A percentile compares a stretch with the other conserved stretches of the same genome.
These are phyloP conservation scores for Sanderia malayensis DNA, from an alignment of 30 jellyfish, hydroid and myxozoan genomes.

Conservation along the genomic window DNA sequence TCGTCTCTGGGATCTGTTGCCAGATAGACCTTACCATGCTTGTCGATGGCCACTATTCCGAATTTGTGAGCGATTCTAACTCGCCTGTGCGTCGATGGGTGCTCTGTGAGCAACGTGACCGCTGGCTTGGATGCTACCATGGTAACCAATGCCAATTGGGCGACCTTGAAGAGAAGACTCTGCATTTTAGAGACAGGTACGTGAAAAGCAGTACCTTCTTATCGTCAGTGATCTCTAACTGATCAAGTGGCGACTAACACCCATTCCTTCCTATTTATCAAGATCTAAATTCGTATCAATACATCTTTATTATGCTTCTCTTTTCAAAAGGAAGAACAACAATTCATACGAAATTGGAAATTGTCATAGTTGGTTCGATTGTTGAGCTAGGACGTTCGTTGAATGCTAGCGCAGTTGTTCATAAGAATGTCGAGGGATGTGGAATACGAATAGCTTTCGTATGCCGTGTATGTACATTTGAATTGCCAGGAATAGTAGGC, in stretches of 20 bases:
- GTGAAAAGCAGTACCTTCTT: neutral
- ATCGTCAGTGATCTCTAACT: neutral
- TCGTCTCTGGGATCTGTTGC: constrained; percentile 27
- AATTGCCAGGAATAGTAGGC: neutral
- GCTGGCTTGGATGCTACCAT: constrained; percentile 32
- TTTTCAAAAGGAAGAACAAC: too few relatives aligned
- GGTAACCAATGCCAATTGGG: constrained; percentile 17
- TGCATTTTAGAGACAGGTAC: neutral
- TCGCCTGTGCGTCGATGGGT: constrained; percentile 52
- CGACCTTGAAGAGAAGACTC: constrained; percentile 13
- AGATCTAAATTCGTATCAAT: neutral
- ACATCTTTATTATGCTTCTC: too few relatives aligned
- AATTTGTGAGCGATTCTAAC: constrained; percentile 54
- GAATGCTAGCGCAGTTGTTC: too few relatives aligned
- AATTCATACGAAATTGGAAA: too few relatives aligned
- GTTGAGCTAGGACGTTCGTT: too few relatives aligned
- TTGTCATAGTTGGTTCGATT: too few relatives aligned
- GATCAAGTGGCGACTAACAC: neutral
- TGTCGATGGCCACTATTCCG: constrained; percentile 44
- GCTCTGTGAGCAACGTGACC: constrained; percentile 22
- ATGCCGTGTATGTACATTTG: too few relatives aligned
- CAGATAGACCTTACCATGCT: constrained; percentile 25
- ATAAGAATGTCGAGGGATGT: too few relatives aligned
- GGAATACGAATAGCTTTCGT: too few relatives aligned
- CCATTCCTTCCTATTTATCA: neutral